phyloP scores from a whole-genome alignment of 2,888 invertebrate species.

The Pseudococcus longispinus region DNA sequence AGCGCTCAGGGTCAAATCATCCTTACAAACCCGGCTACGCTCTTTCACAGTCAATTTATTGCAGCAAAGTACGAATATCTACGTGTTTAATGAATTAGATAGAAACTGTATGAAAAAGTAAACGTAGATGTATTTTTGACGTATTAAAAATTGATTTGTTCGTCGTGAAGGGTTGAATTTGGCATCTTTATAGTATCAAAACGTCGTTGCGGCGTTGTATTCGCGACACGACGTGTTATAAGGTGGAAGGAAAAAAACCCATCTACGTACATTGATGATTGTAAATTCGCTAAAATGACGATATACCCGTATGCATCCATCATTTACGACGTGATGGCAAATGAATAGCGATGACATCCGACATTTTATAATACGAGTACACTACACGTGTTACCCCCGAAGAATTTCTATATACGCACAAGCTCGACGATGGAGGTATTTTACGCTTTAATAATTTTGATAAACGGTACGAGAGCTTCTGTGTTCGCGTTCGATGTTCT shows the following conservation, averaged over 20 bases:
- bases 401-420: slow-evolving; percentile 16
- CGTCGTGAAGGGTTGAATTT: neutral
- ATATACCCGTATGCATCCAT: slow-evolving; percentile 30
- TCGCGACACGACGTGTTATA: neutral
- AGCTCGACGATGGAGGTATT: neutral
- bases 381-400: neutral
- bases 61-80: neutral
- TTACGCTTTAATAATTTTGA: slow-evolving; percentile 37
- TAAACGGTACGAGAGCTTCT: neutral
- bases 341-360: slow-evolving; percentile 32
- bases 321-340: neutral
- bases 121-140: too few relatives aligned
- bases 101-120: neutral
- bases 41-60: neutral
- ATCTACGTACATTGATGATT: neutral
- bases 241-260: neutral
- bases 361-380: slow-evolving; percentile 23
- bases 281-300: slow-evolving; percentile 8
- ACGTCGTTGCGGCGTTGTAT: neutral
- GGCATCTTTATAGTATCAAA: neutral
- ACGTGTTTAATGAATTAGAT: neutral
- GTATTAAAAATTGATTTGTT: slow-evolving; percentile 34
- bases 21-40: too few relatives aligned
- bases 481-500: neutral
- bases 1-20: too few relatives aligned